Conservation (phyloP, 2,113 vertebrate species). For the Malurus cyaneus region DNA sequence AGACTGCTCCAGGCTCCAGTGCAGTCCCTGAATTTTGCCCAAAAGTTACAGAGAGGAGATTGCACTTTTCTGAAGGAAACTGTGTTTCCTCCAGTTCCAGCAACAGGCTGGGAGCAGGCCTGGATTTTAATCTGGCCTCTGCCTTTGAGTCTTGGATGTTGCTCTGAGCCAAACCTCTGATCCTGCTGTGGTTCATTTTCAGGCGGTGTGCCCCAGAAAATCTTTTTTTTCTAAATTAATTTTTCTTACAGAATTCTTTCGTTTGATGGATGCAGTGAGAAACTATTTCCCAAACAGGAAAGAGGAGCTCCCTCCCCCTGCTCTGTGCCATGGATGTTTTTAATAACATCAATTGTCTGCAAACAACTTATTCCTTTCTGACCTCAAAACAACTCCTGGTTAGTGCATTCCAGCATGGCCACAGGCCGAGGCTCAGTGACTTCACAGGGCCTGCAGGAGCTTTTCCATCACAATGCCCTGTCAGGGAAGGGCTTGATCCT, state of each 20-base stretch:
- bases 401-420: conserved; percentile 51
- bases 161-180: conserved; percentile 50
- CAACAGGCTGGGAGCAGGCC: not conserved
- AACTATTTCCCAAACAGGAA: conserved; percentile 68
- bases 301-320: conserved; percentile 17
- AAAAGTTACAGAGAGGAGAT: not conserved
- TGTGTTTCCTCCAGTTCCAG: conserved; percentile 18
- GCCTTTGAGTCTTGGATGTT: not conserved
- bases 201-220: conserved; percentile 43
- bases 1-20: not conserved
- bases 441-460: conserved; percentile 4
- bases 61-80: conserved; percentile 42
- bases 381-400: conserved; percentile 63
- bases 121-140: not conserved
- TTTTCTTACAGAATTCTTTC: conserved; percentile 39
- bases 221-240: not conserved
- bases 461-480: not conserved
- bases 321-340: conserved; percentile 52
- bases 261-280: conserved; percentile 52
- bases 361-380: conserved; percentile 63
- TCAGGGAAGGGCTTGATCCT: not conserved
- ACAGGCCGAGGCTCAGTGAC: conserved; percentile 22
- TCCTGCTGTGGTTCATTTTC: conserved; percentile 44
- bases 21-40: not conserved
- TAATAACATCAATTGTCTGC: conserved; percentile 66